Base-by-base conservation (phyloP, 2,888 invertebrate species). In the Lamellibrachia columna region DNA sequence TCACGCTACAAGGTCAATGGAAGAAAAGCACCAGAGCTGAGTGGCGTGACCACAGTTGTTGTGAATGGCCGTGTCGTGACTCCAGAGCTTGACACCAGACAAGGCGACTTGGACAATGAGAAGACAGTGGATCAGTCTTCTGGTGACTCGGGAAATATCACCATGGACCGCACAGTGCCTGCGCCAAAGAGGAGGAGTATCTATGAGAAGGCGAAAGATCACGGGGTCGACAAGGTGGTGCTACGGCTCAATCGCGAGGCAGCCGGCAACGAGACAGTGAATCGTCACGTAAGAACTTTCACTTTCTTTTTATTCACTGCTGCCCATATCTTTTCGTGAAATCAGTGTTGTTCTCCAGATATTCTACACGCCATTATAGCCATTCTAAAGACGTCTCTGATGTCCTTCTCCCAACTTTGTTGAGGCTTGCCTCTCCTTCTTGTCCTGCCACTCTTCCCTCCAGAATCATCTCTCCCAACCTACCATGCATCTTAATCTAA, bases 271-370 rank as follows among this genome's bases (percentile, higher is more conserved):
- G 92, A 91, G 90, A 55, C 93, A 11, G 11, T 55, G 90, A 91
- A 55, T 91, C 93, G 93, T 92, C 93, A 93, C 91, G 93, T 92
- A 55, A 52, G 90, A 53, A 7, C 7, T 28, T 6, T 53, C 52
- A 58, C 40, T 40, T 40, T 40, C 40, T 40, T 40, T 40, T 40
- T 40, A 40, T 40, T 40, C 40, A 40, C 40, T 40, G 40, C 40
- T 40, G 40, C 40, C 40, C 40, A 40, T 40, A 40, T 40, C 40
- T 40, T 40, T 40, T 40, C 40, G 40, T 40, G 40, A 40, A 40
- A 40, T 40, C 40, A 40, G 40, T 40, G 40, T 40, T 40, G 40
- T 40, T 40, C 40, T 40, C 40, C 1, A 40, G 40, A 40, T 40
- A 40, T 40, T 40, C 40, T 40, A 40, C 40, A 40, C 0, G 40